phyloP scores from a whole-genome alignment of 2,797 vertebrate genomes.

The Darevskia nairensis region DNA sequence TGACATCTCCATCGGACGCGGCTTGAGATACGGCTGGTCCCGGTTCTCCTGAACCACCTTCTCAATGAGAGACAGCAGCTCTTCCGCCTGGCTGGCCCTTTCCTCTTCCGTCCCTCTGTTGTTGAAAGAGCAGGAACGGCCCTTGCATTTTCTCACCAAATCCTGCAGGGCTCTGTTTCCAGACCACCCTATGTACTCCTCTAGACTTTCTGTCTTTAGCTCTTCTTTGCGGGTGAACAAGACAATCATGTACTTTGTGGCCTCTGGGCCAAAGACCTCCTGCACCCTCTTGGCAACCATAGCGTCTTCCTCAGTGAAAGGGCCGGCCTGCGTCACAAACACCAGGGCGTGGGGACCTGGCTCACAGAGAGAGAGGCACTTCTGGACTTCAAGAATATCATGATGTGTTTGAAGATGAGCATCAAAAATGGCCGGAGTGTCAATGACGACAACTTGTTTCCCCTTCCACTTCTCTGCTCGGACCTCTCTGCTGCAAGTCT shows the following conservation, averaged over 20 bases:
- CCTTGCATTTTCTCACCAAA: not conserved
- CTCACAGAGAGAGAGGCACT: fast-evolving
- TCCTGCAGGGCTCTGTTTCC: not conserved
- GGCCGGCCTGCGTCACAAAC: slow-evolving; percentile 46
- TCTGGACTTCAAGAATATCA: not conserved
- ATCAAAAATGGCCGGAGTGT: slow-evolving; percentile 4
- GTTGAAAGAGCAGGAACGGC: not conserved
- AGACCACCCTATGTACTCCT: not conserved
- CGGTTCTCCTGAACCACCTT: not conserved
- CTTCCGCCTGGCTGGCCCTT: not conserved
- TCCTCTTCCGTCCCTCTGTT: not conserved
- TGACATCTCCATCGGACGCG: fast-evolving
- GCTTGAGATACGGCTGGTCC: too few species aligned
- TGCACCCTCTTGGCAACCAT: not conserved
- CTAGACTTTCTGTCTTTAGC: not conserved
- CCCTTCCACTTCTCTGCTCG: fast-evolving
- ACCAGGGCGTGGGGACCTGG: slow-evolving; percentile 36
- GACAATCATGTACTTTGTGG: slow-evolving; percentile 9
- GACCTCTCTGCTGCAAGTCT: fast-evolving
- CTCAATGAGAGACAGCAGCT: not conserved
- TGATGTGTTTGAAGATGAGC: too few species aligned
- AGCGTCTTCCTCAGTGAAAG: slow-evolving; percentile 19
- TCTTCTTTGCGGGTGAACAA: slow-evolving; percentile 61
- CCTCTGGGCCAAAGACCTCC: not conserved
- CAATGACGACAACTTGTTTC: slow-evolving; percentile 32